Conservation (phyloP, 2,888 invertebrate genomes). For the Pimpla rufipes region DNA sequence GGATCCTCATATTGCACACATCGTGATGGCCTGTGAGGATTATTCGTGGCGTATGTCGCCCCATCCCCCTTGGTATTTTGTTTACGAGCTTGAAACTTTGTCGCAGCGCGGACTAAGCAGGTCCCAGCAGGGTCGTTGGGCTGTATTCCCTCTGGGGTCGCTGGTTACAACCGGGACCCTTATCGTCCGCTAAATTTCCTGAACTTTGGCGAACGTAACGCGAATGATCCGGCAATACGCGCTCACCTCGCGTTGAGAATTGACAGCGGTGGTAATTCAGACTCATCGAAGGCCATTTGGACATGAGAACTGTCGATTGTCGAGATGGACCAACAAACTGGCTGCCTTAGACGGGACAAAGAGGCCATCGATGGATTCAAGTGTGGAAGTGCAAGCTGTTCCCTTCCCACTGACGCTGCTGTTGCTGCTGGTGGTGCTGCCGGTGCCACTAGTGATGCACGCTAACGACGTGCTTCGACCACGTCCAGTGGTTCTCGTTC, state of each 20-base stretch:
- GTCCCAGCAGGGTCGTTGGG: slow-evolving; percentile 6
- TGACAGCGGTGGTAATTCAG: background rate
- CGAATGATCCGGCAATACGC: background rate
- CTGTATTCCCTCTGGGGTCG: background rate
- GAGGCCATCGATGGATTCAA: background rate
- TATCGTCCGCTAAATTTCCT: background rate
- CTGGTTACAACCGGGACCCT: slow-evolving; percentile 2
- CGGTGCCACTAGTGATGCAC: slow-evolving; percentile 30
- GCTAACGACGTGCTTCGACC: slow-evolving; percentile 63
- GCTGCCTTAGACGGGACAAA: background rate
- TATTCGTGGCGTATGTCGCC: background rate
- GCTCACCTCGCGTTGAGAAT: background rate
- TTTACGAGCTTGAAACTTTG: slow-evolving; percentile 20
- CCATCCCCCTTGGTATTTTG: slow-evolving; percentile 1
- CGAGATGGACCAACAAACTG: slow-evolving; percentile 8
- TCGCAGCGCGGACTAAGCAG: background rate
- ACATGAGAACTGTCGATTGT: background rate
- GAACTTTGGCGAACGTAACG: background rate
- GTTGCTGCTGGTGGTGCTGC: slow-evolving; percentile 26
- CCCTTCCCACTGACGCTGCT: slow-evolving; percentile 4
- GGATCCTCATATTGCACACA: background rate
- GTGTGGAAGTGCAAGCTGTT: slow-evolving; percentile 11
- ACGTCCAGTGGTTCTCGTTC: slow-evolving; percentile 78
- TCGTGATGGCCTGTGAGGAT: slow-evolving; percentile 3
- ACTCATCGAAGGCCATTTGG: no score